Base-by-base conservation (phyloP, 2,888 invertebrate species). In the Drosophila buzzatii region DNA sequence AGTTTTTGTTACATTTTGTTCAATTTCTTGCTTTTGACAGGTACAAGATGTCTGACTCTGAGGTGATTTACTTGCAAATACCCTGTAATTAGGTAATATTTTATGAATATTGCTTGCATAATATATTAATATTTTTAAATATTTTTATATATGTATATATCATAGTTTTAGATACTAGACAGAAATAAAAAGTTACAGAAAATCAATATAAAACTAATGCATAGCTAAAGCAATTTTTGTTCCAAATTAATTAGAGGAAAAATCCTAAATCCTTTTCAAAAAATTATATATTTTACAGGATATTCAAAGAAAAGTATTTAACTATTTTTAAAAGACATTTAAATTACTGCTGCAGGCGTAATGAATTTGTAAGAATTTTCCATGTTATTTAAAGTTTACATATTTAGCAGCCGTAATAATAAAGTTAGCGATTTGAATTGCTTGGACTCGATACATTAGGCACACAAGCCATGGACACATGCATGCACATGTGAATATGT, bases 371-470 rank as follows among this genome's bases (percentile, higher is more conserved):
- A 42, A 10, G n/a, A 37, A 45, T 33, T 70, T 58, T 8, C n/a
- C 44, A 42, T 69, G 70, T 69, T 64, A 47, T 78, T 79, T 82
- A 35, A 70, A 63, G 44, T 57, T 61, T 55, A 31, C 44, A 37
- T 47, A 23, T 70, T 61, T 49, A 59, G 59, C 39, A 51, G 63
- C 70, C 67, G 5, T 52, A 60, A 75, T 69, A 70, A 73, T 64
- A 73, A 74, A 69, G 58, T 63, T 49, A 45, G 41, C 35, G 42
- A 31, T 41, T 49, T 44, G 44, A 60, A 45, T 12, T 33, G 42
- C 12, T 41, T 72, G 49, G 23, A n/a, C 7, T 33, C 16, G 41
- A 18, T 66, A 57, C 44, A 56, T 65, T 27, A 42, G 59, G 39
- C 49, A 55, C 56, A 67, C 18, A 65, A 47, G n/a, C 7, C n/a